These are phyloP conservation scores for Rotaria magnacalcarata DNA, from an alignment of 2,888 invertebrate genomes.

Conservation along the genomic window DNA sequence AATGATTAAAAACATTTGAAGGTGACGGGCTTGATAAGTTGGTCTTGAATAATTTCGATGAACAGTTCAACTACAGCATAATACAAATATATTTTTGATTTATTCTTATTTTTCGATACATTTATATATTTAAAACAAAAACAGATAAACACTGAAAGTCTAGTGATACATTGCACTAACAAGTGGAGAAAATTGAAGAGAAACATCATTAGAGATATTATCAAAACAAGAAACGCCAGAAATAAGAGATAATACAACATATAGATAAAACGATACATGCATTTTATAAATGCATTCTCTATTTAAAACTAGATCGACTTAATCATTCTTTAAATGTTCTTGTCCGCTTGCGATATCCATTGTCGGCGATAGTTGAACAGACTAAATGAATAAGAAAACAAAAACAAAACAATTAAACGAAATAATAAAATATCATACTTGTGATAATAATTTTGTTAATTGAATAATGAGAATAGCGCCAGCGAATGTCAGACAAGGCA, in stretches of 20 bases:
- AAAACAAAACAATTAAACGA: not conserved
- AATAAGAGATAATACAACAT: not conserved
- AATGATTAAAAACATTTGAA: too few relatives aligned
- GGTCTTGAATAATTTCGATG: too few relatives aligned
- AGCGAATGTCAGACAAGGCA: slow-evolving; percentile 31
- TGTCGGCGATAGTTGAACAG: not conserved
- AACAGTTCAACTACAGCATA: too few relatives aligned
- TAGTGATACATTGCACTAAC: not conserved
- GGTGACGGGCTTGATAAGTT: too few relatives aligned
- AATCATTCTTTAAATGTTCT: slow-evolving; percentile 3
- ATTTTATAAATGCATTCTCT: not conserved
- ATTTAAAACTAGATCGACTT: not conserved
- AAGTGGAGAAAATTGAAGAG: not conserved
- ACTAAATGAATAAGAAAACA: not conserved
- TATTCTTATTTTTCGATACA: too few relatives aligned
- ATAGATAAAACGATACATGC: not conserved
- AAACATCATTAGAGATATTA: not conserved
- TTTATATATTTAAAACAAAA: too few relatives aligned
- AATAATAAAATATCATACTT: not conserved
- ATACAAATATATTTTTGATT: too few relatives aligned
- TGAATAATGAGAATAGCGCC: not conserved
- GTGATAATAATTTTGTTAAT: slow-evolving; percentile 17
- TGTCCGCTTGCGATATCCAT: not conserved
- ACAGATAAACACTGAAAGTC: not conserved
- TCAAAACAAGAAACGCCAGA: not conserved